A percentile compares a stretch with the other conserved stretches of the same genome.
These are phyloP conservation scores for Drosophila mettleri DNA, from an alignment of 2,888 invertebrate genomes.

Conservation along the genomic window DNA sequence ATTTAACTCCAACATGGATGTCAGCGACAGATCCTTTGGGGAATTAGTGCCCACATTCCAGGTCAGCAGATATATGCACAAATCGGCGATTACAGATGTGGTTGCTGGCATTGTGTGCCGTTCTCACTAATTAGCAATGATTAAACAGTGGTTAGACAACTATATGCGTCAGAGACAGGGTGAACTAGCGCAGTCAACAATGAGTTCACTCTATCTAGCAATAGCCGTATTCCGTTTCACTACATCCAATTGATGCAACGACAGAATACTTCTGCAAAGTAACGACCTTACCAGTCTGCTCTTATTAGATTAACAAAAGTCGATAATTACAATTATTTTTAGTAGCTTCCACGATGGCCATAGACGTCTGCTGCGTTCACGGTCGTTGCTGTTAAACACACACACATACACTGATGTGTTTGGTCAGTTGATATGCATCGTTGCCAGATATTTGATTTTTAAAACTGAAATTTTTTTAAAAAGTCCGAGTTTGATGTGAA, in stretches of 20 bases:
- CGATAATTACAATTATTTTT: slow-evolving; percentile 48
- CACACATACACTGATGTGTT: slow-evolving; percentile 7
- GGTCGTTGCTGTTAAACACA: slow-evolving; percentile 15
- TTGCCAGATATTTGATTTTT: slow-evolving; percentile 30
- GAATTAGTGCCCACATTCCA: slow-evolving; percentile 95
- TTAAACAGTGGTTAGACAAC: slow-evolving; percentile 49
- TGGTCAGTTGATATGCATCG: slow-evolving; percentile 10
- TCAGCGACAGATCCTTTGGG: slow-evolving; percentile 89
- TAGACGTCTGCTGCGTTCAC: slow-evolving; percentile 6
- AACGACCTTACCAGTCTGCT: slow-evolving; percentile 6
- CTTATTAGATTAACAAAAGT: slow-evolving; percentile 51
- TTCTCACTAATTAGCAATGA: slow-evolving; percentile 40
- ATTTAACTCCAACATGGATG: slow-evolving; percentile 89
- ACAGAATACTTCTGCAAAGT: background rate
- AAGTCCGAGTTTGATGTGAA: background rate
- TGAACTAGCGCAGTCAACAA: slow-evolving; percentile 11
- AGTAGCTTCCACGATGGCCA: slow-evolving; percentile 20
- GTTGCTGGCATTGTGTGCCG: slow-evolving; percentile 52
- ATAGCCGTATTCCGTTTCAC: background rate
- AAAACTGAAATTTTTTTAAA: slow-evolving; percentile 9
- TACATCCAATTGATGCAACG: slow-evolving; percentile 13
- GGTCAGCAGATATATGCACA: slow-evolving; percentile 90
- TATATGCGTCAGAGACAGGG: slow-evolving; percentile 48
- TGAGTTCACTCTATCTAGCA: slow-evolving; percentile 30
- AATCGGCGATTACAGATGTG: slow-evolving; percentile 71